These are phyloP conservation scores for Ornithoptera alexandrae DNA, from an alignment of 2,888 invertebrate genomes.

Conservation along the genomic window DNA sequence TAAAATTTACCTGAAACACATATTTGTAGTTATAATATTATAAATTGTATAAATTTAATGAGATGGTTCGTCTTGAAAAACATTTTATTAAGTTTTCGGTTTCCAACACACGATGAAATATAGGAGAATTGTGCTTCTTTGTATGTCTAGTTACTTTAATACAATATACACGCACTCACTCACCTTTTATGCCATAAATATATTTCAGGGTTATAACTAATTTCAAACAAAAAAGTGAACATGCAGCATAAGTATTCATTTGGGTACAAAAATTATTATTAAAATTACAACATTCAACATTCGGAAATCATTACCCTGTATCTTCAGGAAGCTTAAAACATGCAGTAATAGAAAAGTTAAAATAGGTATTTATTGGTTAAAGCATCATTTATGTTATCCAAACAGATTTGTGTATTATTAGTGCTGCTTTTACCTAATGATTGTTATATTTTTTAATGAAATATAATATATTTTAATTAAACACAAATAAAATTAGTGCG, in stretches of 20 bases:
- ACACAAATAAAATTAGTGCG: background rate
- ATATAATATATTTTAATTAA: background rate
- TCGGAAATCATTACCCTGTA: background rate
- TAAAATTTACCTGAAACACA: conserved; percentile 66
- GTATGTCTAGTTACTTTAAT: background rate
- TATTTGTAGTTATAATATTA: conserved; percentile 27
- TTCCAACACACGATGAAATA: background rate
- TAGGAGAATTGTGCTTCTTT: background rate
- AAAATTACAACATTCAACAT: background rate
- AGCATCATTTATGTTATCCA: background rate
- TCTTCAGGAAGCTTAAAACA: background rate
- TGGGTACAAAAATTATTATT: no score
- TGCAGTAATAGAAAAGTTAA: background rate
- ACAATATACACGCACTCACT: background rate
- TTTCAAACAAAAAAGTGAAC: background rate
- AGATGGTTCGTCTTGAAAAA: no score
- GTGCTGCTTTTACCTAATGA: background rate
- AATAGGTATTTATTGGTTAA: background rate
- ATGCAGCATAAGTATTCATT: background rate
- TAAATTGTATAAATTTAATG: background rate
- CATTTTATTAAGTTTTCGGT: background rate
- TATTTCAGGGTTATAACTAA: background rate
- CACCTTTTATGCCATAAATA: background rate
- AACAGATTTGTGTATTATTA: background rate
- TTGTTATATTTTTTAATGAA: background rate